Evolutionary conservation across 2,113 vertebrate genomes (phyloP), one percentile per base, ranked within the genome.

Genomic region (Muscicapa adusta): DNA sequence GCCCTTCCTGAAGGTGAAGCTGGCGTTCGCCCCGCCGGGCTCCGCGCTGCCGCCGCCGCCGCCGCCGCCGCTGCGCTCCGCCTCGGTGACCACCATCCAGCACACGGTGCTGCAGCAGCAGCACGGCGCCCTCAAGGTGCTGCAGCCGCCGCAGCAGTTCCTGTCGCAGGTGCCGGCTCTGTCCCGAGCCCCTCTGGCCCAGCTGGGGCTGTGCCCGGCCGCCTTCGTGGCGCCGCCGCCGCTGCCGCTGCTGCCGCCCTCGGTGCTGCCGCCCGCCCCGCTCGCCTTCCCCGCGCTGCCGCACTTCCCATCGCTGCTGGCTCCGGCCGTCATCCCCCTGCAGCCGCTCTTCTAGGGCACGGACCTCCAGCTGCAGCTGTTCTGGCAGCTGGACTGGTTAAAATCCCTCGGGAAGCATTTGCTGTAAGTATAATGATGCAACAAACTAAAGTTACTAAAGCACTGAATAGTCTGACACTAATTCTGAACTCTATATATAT

Each of bases 41-140:
- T 91, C 98, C 23, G 88, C 96, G 2, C 95, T 98, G 83, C 98
- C 98, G 77, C 98, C 98, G 10, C 43, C 98, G 70, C 96, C 98
- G 38, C 97, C 97, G 65, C 97, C 97, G 3, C 97, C 98, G 13
- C 70, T 98, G 7, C 91, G 98, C 83, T 98, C 98, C 91, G 97
- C 98, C 96, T 98, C 98, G 2, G 96, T 99, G 18, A 98, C 98
- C 88, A 98, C 98, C 3, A 97, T 98, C 87, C 98, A 98, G 17
- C 98, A 98, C 95, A 97, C 98, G 8, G 78, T 99, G 68, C 93
- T 98, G 12, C 98, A 98, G 89, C 98, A 98, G 89, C 98, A 98
- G 38, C 98, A 98, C 3, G 97, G 96, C 2, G 93, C 97, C 36
- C 78, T 98, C 36, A 98, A 97, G 94, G 95, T 98, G 38, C 97